Percentiles rank a stretch among this genome's conserved stretches.
Conservation (phyloP, 1,140 invertebrate species). For the Vanessa atalanta region DNA sequence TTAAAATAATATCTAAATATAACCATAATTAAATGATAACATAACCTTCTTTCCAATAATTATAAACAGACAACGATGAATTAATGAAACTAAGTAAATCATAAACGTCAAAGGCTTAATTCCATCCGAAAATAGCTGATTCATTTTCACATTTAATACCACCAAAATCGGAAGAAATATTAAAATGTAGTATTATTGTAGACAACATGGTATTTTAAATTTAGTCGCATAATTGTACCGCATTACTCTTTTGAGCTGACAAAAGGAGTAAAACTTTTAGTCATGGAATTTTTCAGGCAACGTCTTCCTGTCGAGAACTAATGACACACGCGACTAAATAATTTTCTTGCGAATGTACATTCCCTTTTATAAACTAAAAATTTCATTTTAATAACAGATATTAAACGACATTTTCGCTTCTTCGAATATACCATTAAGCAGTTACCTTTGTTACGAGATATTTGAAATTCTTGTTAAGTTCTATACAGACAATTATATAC, state of each 20-base stretch:
- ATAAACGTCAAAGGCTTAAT: background rate
- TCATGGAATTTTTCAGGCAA: slow-evolving; percentile 40
- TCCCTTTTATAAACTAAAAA: slow-evolving; percentile 6
- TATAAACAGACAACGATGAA: no score
- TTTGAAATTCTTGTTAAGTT: background rate
- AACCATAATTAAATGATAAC: no score
- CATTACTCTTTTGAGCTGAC: slow-evolving; percentile 38
- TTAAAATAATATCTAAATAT: no score
- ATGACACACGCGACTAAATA: slow-evolving; percentile 34
- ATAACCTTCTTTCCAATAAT: no score
- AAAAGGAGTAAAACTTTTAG: slow-evolving; percentile 38
- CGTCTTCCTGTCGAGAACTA: slow-evolving; percentile 39
- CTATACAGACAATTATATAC: no score
- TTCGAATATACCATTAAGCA: background rate
- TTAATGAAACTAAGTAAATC: background rate
- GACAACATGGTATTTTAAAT: slow-evolving; percentile 31
- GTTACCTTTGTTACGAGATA: background rate
- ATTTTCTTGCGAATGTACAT: slow-evolving; percentile 5
- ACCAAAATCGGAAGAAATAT: background rate
- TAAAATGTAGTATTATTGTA: slow-evolving; percentile 2
- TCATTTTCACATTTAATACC: background rate
- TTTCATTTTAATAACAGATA: slow-evolving; percentile 2
- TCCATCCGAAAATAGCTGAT: background rate
- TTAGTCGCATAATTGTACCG: slow-evolving; percentile 39
- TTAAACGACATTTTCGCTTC: background rate